phyloP scores from a whole-genome alignment of 2,797 vertebrate species.

The Pipistrellus kuhlii region DNA sequence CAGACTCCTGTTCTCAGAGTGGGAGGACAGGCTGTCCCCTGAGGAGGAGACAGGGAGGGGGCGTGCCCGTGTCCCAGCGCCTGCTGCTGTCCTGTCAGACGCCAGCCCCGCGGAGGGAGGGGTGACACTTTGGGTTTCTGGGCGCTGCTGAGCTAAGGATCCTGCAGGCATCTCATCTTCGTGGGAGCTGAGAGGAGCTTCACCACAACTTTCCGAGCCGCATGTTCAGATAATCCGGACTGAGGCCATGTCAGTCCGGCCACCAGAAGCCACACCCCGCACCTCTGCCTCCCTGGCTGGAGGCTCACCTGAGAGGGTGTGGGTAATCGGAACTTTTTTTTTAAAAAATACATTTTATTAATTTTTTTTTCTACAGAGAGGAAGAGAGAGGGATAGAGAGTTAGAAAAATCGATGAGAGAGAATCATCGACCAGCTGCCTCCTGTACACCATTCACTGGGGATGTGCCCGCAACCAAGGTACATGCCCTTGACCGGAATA shows the following conservation, averaged over 20 bases:
- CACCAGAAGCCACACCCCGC: not conserved
- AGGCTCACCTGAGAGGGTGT: not conserved
- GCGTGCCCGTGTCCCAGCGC: no score
- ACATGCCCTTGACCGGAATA: no score
- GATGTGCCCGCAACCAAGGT: no score
- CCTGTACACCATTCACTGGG: no score
- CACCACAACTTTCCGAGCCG: not conserved
- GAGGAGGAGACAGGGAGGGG: not conserved
- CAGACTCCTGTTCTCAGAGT: not conserved
- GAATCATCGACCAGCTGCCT: no score
- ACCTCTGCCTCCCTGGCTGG: no score
- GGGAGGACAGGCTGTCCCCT: not conserved
- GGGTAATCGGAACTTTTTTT: no score
- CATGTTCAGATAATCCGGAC: not conserved
- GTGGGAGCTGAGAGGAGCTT: not conserved
- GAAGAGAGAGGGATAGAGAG: no score
- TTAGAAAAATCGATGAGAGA: no score
- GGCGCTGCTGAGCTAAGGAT: not conserved
- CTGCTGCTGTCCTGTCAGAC: rapidly evolving
- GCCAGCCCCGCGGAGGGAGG: not conserved
- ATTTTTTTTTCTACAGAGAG: no score
- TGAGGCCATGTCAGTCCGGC: not conserved
- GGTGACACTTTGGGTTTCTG: not conserved
- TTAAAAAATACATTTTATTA: no score
- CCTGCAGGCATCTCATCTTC: not conserved